phyloP scores from a whole-genome alignment of 2,888 invertebrate species.

The Nipponacmea schrenckii region DNA sequence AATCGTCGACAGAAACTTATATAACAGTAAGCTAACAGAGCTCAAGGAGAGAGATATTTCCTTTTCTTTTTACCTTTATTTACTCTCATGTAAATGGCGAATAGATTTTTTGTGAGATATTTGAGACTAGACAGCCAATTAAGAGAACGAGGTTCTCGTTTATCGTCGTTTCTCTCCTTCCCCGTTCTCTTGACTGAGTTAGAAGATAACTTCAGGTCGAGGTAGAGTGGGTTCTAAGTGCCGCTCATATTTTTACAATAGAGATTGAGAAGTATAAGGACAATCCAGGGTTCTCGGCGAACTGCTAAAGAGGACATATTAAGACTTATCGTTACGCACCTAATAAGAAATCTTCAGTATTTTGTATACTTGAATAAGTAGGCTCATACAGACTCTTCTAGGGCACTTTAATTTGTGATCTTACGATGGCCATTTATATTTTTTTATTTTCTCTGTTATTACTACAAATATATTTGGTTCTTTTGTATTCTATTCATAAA shows the following conservation, averaged over 20 bases:
- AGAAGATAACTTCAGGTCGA: neutral
- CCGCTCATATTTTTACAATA: neutral
- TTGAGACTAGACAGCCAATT: neutral
- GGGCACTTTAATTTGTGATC: neutral
- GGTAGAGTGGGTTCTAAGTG: neutral
- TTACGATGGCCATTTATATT: too few species aligned
- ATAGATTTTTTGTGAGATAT: conserved; percentile 3
- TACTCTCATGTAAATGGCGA: neutral
- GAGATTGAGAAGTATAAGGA: neutral
- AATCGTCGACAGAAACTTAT: too few species aligned
- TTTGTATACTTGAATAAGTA: conserved; percentile 4
- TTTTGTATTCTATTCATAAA: too few species aligned
- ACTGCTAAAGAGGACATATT: neutral
- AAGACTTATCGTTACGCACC: neutral
- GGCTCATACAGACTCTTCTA: neutral
- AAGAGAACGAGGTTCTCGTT: neutral
- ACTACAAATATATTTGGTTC: too few species aligned
- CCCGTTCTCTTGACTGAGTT: neutral
- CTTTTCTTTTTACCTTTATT: neutral
- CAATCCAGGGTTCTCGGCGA: neutral
- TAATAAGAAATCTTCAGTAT: conserved; percentile 2
- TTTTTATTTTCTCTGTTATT: too few species aligned
- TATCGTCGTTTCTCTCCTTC: neutral
- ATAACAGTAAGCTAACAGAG: too few species aligned
- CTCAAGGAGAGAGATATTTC: too few species aligned